Evolutionary conservation across 2,113 vertebrate genomes (phyloP), one percentile per base, ranked within the genome.

Genomic region (Zapus hudsonius): DNA sequence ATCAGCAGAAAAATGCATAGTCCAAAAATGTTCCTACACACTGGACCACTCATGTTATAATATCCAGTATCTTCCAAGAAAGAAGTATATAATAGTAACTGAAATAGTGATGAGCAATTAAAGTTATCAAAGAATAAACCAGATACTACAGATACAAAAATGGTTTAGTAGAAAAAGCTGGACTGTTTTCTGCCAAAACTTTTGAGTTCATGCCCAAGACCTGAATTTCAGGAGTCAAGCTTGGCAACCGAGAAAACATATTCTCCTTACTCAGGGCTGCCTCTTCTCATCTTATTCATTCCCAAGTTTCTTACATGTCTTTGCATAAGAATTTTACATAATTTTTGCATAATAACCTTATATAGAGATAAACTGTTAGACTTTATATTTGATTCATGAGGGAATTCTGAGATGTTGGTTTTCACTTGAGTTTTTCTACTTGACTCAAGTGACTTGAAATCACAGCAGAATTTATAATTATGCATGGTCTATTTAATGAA

Each of bases 251-350:
- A n/a, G 31, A 31, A 42, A 19, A 92, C 13, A 38, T 16, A 1
- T 42, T 63, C 13, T 36, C 83, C 33, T 72, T 61, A 19, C 8
- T 31, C 67, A 52, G 2, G 8, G 47, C 66, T 20, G 0, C 64
- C 20, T 16, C 61, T 86, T 47, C 44, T 66, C 11, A 25, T 52
- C 42, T 36, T 44, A 38, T 25, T 63, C 44, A 57, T 89, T 36
- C 61, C 84, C 70, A 78, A 66, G 19, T 1, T 73, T 63, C 78
- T 83, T 75, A 38, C 22, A 13, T 57, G 86, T 36, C 57, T 91
- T 81, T 59, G 75, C 69, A 75, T 75, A 75, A 81, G 74, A 73
- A 74, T 86, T 90, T 83, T 76, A 64, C 55, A 79, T 79, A 64
- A 79, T 84, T 52, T 84, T 84, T 84, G 42, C 57, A 79, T 79